Evolutionary conservation across 37 sponge, comb jelly and placozoan species (phyloP), one percentile per base, ranked within the genome.

Genomic region (Oscarella lobularis): DNA sequence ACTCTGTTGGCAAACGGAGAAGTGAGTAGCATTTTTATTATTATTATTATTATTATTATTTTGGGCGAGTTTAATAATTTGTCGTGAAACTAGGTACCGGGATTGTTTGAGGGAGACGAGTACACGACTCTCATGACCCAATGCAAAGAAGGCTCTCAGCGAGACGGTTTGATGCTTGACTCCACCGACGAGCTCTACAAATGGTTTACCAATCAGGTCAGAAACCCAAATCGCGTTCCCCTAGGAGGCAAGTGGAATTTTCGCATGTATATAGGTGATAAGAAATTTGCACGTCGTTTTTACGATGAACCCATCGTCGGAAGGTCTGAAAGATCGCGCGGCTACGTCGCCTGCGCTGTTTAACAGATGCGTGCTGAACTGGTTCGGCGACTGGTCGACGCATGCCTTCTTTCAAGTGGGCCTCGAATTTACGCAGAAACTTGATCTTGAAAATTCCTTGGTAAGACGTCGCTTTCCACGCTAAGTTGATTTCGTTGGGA

Each of bases 351-450:
- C 97, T 54, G 97, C 97, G 35, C 86, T 95, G 39, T 95, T 95
- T 84, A 95, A 95, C 84, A 90, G 96, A 70, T 96, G 96, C 85
- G 96, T 92, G 33, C 74, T 96, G 48, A 96, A 96, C 79, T 96
- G 97, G 93, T 96, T 96, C 81, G 97, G 97, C 9, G 97, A 96
- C 77, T 96, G 97, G 97, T 92, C 94, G 6, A 89, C 82, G 1
- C 85, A 78, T 37, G 97, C 97, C 35, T 84, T 92, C 54, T 96
- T 92, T 76, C 94, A 92, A 77, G 97, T 96, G 5, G 97, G 97
- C 0, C 77, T 75, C 31, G 97, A 96, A 73, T 89, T 96, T 76
- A 96, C 97, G 14, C 82, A 83, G 77, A 96, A 85, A 70, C 75
- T 96, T 0, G 97, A 96, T 69, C 82, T 92, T 0, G 97, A 96